A percentile compares a stretch with the other conserved stretches of the same genome.
Evolutionary conservation across 1,140 invertebrate genomes (phyloP).

Genomic region (Zaprionus inermis): DNA sequence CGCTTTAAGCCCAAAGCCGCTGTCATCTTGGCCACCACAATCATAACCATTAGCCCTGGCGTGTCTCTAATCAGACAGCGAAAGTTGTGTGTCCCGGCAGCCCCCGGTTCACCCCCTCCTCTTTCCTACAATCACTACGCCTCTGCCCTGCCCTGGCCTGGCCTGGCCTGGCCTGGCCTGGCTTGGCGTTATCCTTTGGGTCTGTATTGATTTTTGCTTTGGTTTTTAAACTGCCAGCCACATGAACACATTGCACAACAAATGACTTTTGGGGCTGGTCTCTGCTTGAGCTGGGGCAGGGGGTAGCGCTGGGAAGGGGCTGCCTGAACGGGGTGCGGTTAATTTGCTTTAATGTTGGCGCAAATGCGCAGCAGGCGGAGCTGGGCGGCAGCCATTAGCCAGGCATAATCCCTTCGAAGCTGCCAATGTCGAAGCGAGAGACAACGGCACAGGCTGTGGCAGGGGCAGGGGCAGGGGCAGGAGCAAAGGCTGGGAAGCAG

Average conservation of each 20-base stretch:
- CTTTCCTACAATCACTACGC: neutral
- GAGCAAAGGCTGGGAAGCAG: too few species aligned
- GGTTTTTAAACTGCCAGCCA: slow-evolving; percentile 81
- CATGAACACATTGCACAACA: slow-evolving; percentile 82
- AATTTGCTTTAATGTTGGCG: slow-evolving; percentile 81
- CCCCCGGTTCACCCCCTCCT: too few species aligned
- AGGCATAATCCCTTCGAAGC: slow-evolving; percentile 64
- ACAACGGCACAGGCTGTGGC: slow-evolving; percentile 24
- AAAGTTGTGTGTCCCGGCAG: slow-evolving; percentile 57
- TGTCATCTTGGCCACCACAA: slow-evolving; percentile 79
- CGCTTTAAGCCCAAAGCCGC: slow-evolving; percentile 69
- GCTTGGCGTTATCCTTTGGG: slow-evolving; percentile 48
- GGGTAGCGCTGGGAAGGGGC: neutral
- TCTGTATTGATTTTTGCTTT: slow-evolving; percentile 79
- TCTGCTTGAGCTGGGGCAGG: neutral
- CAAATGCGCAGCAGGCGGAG: slow-evolving; percentile 46
- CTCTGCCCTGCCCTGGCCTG: neutral
- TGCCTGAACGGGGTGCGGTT: slow-evolving; percentile 68
- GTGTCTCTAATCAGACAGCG: slow-evolving; percentile 77
- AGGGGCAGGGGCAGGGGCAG: slow-evolving; percentile 19
- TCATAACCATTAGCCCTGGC: slow-evolving; percentile 81
- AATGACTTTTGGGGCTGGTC: slow-evolving; percentile 74
- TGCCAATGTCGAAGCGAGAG: slow-evolving; percentile 41
- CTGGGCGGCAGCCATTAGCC: slow-evolving; percentile 58
- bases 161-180: neutral